Evolutionary conservation across 2,113 vertebrate species (phyloP), one percentile per base, ranked within the genome.

Genomic region (Anseranas semipalmata): DNA sequence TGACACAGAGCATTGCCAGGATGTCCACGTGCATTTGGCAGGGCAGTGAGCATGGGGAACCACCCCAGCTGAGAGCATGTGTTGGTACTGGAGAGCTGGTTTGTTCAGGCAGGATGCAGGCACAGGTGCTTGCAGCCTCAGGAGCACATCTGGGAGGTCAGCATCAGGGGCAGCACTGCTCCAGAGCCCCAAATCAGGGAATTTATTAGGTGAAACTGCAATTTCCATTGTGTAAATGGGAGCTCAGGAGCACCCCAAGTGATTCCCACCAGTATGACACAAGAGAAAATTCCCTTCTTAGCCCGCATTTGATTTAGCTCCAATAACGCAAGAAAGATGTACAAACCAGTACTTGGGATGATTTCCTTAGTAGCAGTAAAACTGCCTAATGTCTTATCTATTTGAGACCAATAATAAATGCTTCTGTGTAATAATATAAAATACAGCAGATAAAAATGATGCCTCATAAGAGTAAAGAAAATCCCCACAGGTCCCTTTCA

Each of bases 61-160:
- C 27, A 15, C 24, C n/a, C 24, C n/a, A 39, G 2, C 0, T 74
- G 17, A 30, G 28, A 60, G 39, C 10, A 48, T 52, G 7, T 37
- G 3, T 1, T 74, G 28, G 30, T 46, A n/a, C 28, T 11, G 28
- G 18, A 39, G 28, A 67, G 33, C 17, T 55, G 45, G 2, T 45
- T 85, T 7, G 9, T 9, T 27, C 43, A 32, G 33, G 18, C 30
- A 53, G n/a, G 16, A 66, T n/a, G 33, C 76, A 18, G 0, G 0
- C 1, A 1, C 59, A 8, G 52, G 24, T 48, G 15, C 27, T 22
- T 2, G 1, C 21, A 45, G 28, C 9, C 43, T 63, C 1, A 1
- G 32, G 7, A 80, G 7, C 75, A 39, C 13, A 0, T 0, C 33
- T 3, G 1, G 33, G 59, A 83, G 7, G 30, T 68, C 43, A 45